Evolutionary conservation across 2,888 invertebrate species (phyloP).

Genomic region (Tortricodes alternella): DNA sequence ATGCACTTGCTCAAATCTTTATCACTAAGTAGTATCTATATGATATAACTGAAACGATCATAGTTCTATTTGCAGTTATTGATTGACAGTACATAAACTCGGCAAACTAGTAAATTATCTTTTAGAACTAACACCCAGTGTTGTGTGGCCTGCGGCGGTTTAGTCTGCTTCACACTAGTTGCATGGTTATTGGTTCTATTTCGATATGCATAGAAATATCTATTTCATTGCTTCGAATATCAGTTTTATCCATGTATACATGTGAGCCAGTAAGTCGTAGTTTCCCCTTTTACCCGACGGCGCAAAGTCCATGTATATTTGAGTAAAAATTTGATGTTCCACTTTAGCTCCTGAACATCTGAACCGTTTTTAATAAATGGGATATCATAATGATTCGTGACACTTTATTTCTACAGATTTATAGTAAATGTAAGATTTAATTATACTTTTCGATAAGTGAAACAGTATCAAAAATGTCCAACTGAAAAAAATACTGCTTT

Average conservation of each 20-base stretch:
- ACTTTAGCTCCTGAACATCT: too few species aligned
- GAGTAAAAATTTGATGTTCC: too few species aligned
- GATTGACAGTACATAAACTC: conserved; percentile 66
- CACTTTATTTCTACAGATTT: too few species aligned
- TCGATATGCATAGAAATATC: conserved; percentile 10
- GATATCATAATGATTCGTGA: too few species aligned
- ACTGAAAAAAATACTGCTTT: too few species aligned
- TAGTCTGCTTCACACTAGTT: conserved; percentile 48
- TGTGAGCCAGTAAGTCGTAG: background rate
- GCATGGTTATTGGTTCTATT: background rate
- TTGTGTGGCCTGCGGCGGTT: conserved; percentile 39
- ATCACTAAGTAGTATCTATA: background rate
- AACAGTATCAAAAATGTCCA: too few species aligned
- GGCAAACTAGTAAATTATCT: conserved; percentile 70
- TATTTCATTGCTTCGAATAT: background rate
- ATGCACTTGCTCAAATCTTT: too few species aligned
- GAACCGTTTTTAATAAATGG: too few species aligned
- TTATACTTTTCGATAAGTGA: too few species aligned
- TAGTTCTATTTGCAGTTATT: conserved; percentile 33
- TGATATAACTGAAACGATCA: background rate
- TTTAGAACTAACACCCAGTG: conserved; percentile 57
- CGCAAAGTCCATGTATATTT: too few species aligned
- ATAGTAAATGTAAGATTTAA: too few species aligned
- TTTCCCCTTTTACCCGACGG: too few species aligned
- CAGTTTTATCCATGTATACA: background rate